Evolutionary conservation across 2,113 vertebrate species (phyloP), one percentile per base, ranked within the genome.

Genomic region (Chamaea fasciata): DNA sequence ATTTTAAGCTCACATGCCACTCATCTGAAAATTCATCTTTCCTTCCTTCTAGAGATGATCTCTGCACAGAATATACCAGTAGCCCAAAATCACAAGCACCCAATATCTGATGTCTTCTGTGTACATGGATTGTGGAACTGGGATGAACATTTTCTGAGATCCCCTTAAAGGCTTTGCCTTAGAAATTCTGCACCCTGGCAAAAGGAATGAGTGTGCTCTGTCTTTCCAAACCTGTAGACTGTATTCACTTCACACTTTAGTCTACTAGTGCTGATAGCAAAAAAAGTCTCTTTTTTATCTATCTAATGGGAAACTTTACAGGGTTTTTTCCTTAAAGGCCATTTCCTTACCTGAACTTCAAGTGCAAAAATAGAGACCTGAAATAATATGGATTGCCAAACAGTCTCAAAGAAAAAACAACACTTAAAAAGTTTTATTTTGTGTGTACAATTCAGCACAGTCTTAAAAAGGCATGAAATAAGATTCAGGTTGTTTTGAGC

Each of bases 381-480:
- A 80, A 68, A 39, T 57, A 70, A 31, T 69, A 52, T 13, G 10
- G 6, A 4, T 47, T 65, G 7, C 19, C 41, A 41, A 52, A 41
- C 23, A 69, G 15, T n/a, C 31, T 91, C 31, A 78, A 80, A 64
- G 35, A 16, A 42, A 64, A 55, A 16, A 14, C 15, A 53, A 20
- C n/a, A 5, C 5, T 56, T 60, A 1, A 0, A 0, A 22, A n/a
- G 16, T 56, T 47, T 89, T 62, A n/a, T 44, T 81, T 74, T 22
- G 6, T 22, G 11, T 35, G 18, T 68, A 37, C 7, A 56, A n/a
- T 57, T 37, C 64, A 83, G 23, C 2, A 1, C 8, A 69, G 46
- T 49, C 17, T 74, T 83, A 57, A 70, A 83, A 37, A 2, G 3
- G 21, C 41, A 41, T 41, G 41, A 70, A 83, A 37, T 76, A 53